These are phyloP conservation scores for Suillia variegata DNA, from an alignment of 2,888 invertebrate genomes.

Conservation along the genomic window DNA sequence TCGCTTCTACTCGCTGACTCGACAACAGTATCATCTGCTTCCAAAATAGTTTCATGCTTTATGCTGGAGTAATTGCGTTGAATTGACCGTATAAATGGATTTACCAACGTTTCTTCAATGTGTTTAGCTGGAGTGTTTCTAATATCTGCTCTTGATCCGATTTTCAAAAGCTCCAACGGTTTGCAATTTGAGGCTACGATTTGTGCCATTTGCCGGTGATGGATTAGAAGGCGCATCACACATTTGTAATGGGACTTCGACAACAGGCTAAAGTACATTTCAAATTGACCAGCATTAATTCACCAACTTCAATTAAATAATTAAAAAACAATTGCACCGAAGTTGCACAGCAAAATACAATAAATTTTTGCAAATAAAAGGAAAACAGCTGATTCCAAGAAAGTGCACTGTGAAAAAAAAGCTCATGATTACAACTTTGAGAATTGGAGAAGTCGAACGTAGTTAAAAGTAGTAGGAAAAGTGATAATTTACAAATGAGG, in stretches of 20 bases:
- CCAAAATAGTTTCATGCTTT: not conserved
- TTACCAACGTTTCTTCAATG: too few species aligned
- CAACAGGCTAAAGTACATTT: slow-evolving; percentile 38
- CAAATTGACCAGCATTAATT: not conserved
- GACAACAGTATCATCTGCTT: not conserved
- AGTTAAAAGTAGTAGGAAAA: too few species aligned
- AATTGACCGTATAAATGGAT: not conserved
- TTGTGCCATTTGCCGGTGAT: slow-evolving; percentile 28
- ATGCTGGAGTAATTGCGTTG: too few species aligned
- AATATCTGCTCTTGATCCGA: too few species aligned
- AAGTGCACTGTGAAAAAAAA: too few species aligned
- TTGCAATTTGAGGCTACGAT: too few species aligned
- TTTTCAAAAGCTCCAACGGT: too few species aligned
- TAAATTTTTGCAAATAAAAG: too few species aligned
- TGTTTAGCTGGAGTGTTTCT: not conserved
- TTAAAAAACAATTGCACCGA: not conserved
- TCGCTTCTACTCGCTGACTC: not conserved
- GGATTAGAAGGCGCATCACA: slow-evolving; percentile 29
- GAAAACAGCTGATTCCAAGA: too few species aligned
- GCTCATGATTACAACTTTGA: too few species aligned
- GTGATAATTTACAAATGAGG: too few species aligned
- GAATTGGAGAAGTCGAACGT: too few species aligned
- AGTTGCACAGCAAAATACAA: not conserved
- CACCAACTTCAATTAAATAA: not conserved
- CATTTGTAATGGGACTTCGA: slow-evolving; percentile 36